Base-by-base conservation (phyloP, 2,888 invertebrate species). In the Synergus umbraculus region DNA sequence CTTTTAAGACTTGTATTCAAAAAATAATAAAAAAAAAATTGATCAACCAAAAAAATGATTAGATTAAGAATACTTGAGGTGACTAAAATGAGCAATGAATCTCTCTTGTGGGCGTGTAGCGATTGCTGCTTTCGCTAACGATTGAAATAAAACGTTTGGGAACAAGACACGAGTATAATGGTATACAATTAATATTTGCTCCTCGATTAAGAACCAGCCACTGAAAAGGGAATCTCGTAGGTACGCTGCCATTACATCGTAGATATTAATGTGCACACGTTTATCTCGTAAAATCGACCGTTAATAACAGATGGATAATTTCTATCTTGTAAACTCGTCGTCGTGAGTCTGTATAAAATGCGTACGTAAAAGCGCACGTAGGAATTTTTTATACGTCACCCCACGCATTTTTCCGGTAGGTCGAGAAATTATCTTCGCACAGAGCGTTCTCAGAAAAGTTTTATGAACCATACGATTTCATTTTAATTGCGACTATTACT, bases 281-380 rank as follows among this genome's bases (percentile, higher is more conserved):
- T 73, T 73, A 73, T 73, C 73, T 73, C 54, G n/a, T 58, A 73
- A 73, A 73, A 73, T 73, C 73, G 73, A 15, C 54, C 54, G 29
- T 58, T 73, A 73, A 73, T 73, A 73, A 73, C 73, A 54, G 73
- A 73, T 73, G 73, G 73, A 54, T 73, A 73, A 73, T 73, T 73
- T 73, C 73, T 73, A 73, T 73, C 73, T 54, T 29, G 37, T 41
- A 69, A 46, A 49, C 46, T 69, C 69, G 49, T 49, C 49, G 37
- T 22, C 46, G 60, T 9, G 10, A 12, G 60, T 22, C 46, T 37
- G 15, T 13, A 49, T 29, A 29, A 29, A 49, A 49, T 46, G 49
- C 22, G 46, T 46, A 69, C 29, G 54, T 29, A 49, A 29, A n/a
- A 37, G 49, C 29, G 15, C 69, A 49, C 69, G 46, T 46, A 69